phyloP scores from a whole-genome alignment of 2,888 invertebrate species.

The Acanthosepion pharaonis region DNA sequence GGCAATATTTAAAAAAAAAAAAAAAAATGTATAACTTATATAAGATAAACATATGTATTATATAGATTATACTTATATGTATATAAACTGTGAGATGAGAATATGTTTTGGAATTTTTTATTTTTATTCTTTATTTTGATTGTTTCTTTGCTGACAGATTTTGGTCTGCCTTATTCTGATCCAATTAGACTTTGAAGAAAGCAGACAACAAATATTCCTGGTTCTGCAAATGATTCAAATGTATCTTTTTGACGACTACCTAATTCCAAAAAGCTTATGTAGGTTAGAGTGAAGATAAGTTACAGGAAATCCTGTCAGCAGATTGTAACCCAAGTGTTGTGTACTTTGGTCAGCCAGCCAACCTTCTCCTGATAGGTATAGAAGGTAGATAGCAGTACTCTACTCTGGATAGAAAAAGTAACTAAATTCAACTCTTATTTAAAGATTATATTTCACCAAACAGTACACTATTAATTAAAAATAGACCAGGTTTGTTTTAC shows the following conservation, averaged over 20 bases:
- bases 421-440: too few relatives aligned
- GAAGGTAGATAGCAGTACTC: background rate
- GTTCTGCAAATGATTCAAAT: background rate
- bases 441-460: too few relatives aligned
- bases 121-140: background rate
- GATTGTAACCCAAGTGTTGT: background rate
- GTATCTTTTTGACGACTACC: background rate
- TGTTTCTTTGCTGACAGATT: background rate
- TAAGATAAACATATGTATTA: too few relatives aligned
- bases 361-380: background rate
- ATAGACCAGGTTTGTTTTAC: too few relatives aligned
- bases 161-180: background rate
- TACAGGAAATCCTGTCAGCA: constrained; percentile 33
- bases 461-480: too few relatives aligned
- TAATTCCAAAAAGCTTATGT: background rate
- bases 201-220: background rate
- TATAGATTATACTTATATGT: background rate
- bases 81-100: background rate
- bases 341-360: constrained; percentile 33
- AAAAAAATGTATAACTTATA: too few relatives aligned
- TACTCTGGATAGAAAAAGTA: background rate
- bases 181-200: too few relatives aligned
- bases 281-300: background rate
- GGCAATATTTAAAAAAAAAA: too few relatives aligned
- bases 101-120: background rate